These are phyloP conservation scores for Chaetorhynchus papuensis DNA, from an alignment of 2,113 vertebrate species.

Conservation along the genomic window DNA sequence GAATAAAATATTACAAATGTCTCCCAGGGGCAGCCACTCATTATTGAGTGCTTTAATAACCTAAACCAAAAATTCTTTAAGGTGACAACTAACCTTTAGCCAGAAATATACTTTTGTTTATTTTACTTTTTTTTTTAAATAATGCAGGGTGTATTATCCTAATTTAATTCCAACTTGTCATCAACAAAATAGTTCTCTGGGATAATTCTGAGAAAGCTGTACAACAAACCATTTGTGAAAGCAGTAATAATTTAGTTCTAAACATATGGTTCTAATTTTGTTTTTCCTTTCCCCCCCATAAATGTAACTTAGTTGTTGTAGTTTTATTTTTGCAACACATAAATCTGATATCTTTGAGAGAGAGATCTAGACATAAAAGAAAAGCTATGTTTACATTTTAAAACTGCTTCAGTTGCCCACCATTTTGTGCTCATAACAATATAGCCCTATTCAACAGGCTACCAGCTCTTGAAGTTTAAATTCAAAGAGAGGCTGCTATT, in stretches of 20 bases:
- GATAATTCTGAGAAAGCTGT: constrained; percentile 35
- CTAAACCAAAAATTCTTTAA: constrained; percentile 43
- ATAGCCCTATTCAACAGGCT: background rate
- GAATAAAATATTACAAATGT: constrained; percentile 65
- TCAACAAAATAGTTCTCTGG: constrained; percentile 14
- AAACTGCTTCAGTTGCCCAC: background rate
- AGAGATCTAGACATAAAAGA: background rate
- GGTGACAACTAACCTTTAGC: constrained; percentile 22
- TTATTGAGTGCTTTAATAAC: constrained; percentile 63
- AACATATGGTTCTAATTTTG: constrained; percentile 28
- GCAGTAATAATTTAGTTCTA: background rate
- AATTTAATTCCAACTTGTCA: constrained; percentile 48
- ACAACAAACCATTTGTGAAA: constrained; percentile 30
- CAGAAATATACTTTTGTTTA: constrained; percentile 5
- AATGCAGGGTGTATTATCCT: background rate
- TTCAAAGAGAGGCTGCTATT: background rate
- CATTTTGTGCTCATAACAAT: background rate
- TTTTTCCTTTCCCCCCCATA: background rate
- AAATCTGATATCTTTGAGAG: background rate
- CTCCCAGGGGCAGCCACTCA: constrained; percentile 36
- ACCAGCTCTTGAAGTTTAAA: background rate
- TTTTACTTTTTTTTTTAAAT: constrained; percentile 26
- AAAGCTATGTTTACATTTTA: background rate
- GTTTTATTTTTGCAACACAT: background rate
- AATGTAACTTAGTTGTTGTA: background rate